Conservation (phyloP, 1,140 invertebrate genomes). For the Chionoecetes opilio region DNA sequence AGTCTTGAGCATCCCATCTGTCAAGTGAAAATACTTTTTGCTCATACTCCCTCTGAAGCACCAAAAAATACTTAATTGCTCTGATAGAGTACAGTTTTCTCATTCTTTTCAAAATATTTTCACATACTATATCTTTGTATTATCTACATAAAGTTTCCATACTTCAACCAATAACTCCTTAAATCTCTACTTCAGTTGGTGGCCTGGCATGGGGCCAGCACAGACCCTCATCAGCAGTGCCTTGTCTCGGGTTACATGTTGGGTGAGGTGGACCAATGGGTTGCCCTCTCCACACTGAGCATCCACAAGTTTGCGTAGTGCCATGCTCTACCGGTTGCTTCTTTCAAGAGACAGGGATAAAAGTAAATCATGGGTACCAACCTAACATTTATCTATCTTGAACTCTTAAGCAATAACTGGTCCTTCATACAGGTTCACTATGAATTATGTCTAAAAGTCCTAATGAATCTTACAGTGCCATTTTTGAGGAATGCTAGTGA, state of each 20-base stretch:
- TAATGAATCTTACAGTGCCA: too few relatives aligned
- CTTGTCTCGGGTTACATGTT: constrained; percentile 93
- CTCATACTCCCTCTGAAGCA: too few relatives aligned
- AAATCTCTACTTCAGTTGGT: constrained; percentile 9
- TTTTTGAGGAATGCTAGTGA: too few relatives aligned
- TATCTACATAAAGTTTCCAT: not conserved
- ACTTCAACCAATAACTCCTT: not conserved
- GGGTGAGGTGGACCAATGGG: constrained; percentile 92
- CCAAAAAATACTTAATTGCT: too few relatives aligned
- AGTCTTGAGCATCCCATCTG: constrained; percentile 59
- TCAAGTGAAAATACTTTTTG: constrained; percentile 13
- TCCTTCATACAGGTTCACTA: too few relatives aligned
- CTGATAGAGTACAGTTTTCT: too few relatives aligned
- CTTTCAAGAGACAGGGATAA: not conserved
- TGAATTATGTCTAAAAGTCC: too few relatives aligned
- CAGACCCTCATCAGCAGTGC: constrained; percentile 88
- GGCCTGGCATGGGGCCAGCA: constrained; percentile 82
- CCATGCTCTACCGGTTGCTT: constrained; percentile 85
- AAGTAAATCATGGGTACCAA: too few relatives aligned
- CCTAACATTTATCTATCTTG: too few relatives aligned
- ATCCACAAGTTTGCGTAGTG: constrained; percentile 92
- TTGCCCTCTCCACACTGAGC: constrained; percentile 96
- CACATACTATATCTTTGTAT: not conserved
- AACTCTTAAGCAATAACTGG: too few relatives aligned
- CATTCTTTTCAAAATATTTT: not conserved